Evolutionary conservation across 2,113 vertebrate species (phyloP).

Genomic region (Ophiodon elongatus): DNA sequence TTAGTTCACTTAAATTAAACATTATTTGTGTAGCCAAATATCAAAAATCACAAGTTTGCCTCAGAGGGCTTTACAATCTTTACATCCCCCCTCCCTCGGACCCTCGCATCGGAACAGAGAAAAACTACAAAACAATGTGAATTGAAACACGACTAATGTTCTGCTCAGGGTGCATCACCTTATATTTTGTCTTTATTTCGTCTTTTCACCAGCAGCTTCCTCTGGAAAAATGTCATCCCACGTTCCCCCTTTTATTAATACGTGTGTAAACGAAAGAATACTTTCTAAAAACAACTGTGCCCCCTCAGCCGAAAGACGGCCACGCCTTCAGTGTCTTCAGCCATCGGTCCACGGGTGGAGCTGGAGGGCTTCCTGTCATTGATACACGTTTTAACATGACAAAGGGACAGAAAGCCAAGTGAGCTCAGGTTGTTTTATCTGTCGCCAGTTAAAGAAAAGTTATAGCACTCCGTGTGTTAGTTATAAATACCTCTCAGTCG

Average conservation of each 20-base stretch:
- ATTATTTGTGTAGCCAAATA: not conserved
- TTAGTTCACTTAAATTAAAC: not conserved
- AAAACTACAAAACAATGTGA: not conserved
- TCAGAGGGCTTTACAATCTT: not conserved
- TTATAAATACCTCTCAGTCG: conserved; percentile 26
- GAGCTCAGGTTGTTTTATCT: not conserved
- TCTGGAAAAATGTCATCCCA: too few species aligned
- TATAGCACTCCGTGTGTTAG: not conserved
- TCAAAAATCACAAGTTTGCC: too few species aligned
- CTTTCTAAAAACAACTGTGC: too few species aligned
- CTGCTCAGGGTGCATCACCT: too few species aligned
- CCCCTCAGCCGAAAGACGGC: not conserved
- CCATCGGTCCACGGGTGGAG: not conserved
- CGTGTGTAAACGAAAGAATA: not conserved
- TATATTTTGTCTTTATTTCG: too few species aligned
- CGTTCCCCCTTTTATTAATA: not conserved
- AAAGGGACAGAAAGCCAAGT: not conserved
- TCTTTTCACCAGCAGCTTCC: too few species aligned
- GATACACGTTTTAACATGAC: not conserved
- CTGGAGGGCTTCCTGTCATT: not conserved
- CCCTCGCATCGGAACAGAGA: not conserved
- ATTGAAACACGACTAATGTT: too few species aligned
- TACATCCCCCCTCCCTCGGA: not conserved
- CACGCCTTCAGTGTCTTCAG: too few species aligned
- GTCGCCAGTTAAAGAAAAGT: not conserved